Conservation (phyloP, 2,113 vertebrate genomes). For the Eidolon helvum region DNA sequence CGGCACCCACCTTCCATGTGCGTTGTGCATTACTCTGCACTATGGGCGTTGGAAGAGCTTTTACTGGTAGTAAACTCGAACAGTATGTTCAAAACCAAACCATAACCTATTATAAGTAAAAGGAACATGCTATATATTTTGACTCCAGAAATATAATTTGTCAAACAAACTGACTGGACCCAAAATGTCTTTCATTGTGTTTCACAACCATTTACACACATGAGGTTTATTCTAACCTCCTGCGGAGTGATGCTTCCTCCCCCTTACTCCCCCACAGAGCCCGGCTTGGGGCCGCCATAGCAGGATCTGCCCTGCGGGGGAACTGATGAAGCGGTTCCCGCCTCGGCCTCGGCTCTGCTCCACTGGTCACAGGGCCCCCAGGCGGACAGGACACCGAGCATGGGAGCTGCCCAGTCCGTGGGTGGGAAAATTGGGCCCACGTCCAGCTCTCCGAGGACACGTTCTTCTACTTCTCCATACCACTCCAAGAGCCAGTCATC, state of each 20-base stretch:
- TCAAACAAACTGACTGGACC: neutral
- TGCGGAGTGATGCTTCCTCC: neutral
- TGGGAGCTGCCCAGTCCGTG: neutral
- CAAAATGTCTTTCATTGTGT: neutral
- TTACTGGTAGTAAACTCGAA: neutral
- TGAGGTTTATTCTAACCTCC: neutral
- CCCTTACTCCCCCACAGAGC: neutral
- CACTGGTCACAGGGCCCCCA: neutral
- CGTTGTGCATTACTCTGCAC: neutral
- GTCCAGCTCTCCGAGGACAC: accelerated
- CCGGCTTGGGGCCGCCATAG: no score
- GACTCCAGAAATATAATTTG: neutral
- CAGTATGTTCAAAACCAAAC: neutral
- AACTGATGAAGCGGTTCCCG: neutral
- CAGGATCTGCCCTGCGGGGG: neutral
- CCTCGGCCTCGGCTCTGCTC: no score
- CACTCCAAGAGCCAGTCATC: neutral
- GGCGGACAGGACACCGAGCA: neutral
- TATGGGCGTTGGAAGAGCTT: neutral
- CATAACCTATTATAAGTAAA: neutral
- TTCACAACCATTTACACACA: neutral
- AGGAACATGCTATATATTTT: neutral
- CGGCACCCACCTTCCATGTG: neutral
- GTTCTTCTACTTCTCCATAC: accelerated
- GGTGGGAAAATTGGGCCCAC: no score